Evolutionary conservation across 2,113 vertebrate species (phyloP).

Genomic region (Chauna torquata): DNA sequence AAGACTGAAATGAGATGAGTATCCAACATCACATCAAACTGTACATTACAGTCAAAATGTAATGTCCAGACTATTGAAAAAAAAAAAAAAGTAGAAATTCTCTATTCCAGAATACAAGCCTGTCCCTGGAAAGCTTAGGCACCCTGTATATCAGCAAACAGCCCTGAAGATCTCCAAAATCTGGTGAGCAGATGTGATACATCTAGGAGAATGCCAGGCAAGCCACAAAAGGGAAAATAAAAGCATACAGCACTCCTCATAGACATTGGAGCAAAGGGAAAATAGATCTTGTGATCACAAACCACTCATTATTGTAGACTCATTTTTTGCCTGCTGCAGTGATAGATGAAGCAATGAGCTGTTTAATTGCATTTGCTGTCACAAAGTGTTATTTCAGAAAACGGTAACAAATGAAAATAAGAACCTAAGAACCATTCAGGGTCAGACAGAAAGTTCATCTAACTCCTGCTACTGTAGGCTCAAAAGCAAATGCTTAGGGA

Average conservation of each 20-base stretch:
- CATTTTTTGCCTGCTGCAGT: background rate
- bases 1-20: background rate
- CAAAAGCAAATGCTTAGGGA: background rate
- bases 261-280: background rate
- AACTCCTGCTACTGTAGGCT: background rate
- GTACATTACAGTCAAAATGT: background rate
- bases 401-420: background rate
- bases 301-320: background rate
- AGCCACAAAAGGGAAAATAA: background rate
- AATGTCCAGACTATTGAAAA: background rate
- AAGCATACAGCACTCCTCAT: background rate
- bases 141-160: background rate
- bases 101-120: background rate
- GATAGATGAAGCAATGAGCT: background rate
- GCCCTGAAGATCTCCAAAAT: background rate
- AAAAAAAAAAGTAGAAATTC: background rate
- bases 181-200: background rate
- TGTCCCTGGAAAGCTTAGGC: background rate
- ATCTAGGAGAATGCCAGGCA: background rate
- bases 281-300: background rate
- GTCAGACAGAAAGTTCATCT: background rate
- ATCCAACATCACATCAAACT: background rate
- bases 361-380: background rate
- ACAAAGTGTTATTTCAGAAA: background rate
- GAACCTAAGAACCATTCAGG: background rate